These are phyloP conservation scores for Cyphomyrus discorhynchus DNA, from an alignment of 2,113 vertebrate species.

Conservation along the genomic window DNA sequence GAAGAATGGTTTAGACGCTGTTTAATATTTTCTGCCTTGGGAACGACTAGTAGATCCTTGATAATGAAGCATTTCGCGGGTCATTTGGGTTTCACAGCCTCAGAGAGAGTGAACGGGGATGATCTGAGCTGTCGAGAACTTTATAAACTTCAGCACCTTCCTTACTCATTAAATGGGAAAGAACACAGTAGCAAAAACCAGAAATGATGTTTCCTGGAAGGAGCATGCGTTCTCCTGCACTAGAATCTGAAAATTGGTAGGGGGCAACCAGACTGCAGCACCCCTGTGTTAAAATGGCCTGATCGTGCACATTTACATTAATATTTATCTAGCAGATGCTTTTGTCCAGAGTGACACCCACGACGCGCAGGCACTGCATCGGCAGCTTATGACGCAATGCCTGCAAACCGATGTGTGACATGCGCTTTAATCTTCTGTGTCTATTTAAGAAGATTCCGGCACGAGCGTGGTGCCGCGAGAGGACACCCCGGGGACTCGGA, in stretches of 20 bases:
- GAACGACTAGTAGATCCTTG: neutral
- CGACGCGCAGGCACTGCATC: too few species aligned
- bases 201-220: neutral
- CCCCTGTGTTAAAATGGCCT: neutral
- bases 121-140: neutral
- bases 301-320: neutral
- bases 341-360: neutral
- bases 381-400: neutral
- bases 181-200: neutral
- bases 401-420: neutral
- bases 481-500: neutral
- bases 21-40: neutral
- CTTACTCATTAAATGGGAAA: neutral
- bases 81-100: neutral
- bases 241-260: neutral
- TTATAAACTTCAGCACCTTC: neutral
- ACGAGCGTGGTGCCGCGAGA: neutral
- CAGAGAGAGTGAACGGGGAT: neutral
- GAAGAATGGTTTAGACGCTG: neutral
- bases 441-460: neutral
- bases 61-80: neutral
- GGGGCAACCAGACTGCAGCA: neutral
- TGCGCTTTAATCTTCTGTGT: neutral
- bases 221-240: neutral
- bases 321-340: neutral